Conservation (phyloP, 2,888 invertebrate species). For the Charanyca ferruginea region DNA sequence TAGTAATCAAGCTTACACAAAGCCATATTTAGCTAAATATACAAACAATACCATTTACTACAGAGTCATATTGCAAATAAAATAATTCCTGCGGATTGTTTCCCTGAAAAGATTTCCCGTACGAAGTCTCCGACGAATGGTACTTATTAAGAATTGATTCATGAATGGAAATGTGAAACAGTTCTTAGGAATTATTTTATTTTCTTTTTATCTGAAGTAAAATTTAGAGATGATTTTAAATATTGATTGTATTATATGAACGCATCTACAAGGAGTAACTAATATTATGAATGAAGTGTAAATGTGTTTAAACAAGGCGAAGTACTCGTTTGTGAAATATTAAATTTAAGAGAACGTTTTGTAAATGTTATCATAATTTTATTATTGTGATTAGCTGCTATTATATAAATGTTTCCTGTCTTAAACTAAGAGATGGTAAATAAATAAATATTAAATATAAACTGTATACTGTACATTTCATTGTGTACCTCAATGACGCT, state of each 20-base stretch:
- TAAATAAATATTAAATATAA: conserved; percentile 85
- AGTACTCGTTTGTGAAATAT: conserved; percentile 72
- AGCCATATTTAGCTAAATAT: conserved; percentile 28
- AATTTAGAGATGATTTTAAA: conserved; percentile 9
- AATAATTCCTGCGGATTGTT: conserved; percentile 30
- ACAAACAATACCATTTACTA: conserved; percentile 7
- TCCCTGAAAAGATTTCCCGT: conserved; percentile 26
- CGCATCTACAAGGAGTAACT: conserved; percentile 33
- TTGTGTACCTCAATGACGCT: conserved; percentile 5
- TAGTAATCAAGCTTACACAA: conserved; percentile 50
- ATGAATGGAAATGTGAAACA: conserved; percentile 1
- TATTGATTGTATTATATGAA: conserved; percentile 7
- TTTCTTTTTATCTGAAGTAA: conserved; percentile 5
- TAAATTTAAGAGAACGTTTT: conserved; percentile 76
- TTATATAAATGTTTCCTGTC: conserved; percentile 90
- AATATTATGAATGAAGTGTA: conserved; percentile 20
- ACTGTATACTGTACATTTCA: conserved; percentile 52
- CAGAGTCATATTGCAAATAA: conserved; percentile 8
- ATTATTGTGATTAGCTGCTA: conserved; percentile 88
- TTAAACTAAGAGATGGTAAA: conserved; percentile 86
- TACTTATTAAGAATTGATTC: conserved; percentile 21
- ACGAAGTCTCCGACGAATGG: conserved; percentile 7
- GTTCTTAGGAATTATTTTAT: conserved; percentile 20
- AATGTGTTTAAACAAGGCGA: conserved; percentile 68
- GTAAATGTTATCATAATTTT: conserved; percentile 88